Conservation (phyloP, 2,888 invertebrate genomes). For the Cephus pulcher region DNA sequence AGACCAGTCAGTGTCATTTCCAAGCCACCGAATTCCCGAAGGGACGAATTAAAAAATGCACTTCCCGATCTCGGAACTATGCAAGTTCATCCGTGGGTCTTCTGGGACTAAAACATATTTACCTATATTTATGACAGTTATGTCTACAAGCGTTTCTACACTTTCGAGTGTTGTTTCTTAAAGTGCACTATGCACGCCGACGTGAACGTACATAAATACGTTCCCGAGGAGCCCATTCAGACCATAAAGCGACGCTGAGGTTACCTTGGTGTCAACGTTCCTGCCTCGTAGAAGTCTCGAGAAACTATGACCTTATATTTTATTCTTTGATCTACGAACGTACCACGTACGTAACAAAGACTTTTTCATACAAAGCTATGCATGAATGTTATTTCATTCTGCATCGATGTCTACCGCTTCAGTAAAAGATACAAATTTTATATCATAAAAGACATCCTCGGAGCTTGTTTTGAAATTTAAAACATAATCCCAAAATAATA, state of each 20-base stretch:
- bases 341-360: not conserved
- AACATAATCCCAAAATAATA: not conserved
- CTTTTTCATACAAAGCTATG: not conserved
- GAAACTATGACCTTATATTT: not conserved
- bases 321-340: not conserved
- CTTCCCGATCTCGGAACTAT: not conserved
- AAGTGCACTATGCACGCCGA: conserved; percentile 36
- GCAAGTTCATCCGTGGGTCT: conserved; percentile 27
- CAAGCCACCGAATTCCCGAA: not conserved
- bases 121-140: conserved; percentile 42
- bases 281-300: not conserved
- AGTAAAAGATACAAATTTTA: not conserved
- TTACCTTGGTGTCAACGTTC: not conserved
- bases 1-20: not conserved
- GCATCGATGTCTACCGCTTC: not conserved
- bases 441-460: not conserved
- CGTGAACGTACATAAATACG: conserved; percentile 25
- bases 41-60: not conserved
- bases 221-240: conserved; percentile 24
- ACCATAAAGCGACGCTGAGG: conserved; percentile 24
- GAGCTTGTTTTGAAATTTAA: not conserved
- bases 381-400: not conserved
- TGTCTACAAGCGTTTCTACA: conserved; percentile 33
- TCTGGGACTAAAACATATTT: conserved; percentile 38
- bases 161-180: conserved; percentile 36